phyloP scores from a whole-genome alignment of 1,140 invertebrate genomes.

The Lamellibrachia luymesi region DNA sequence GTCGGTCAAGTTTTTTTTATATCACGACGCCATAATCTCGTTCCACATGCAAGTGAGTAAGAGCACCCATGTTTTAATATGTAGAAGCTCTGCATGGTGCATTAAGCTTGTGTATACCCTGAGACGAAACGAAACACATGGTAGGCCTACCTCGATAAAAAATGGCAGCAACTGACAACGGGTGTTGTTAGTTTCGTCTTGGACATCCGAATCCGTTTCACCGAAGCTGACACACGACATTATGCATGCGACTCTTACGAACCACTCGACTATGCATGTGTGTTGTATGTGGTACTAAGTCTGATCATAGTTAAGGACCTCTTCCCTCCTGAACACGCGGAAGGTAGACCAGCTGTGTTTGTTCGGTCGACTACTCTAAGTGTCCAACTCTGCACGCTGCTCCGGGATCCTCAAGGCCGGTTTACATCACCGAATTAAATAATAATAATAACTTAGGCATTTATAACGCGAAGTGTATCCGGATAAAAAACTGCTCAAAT shows the following conservation, averaged over 20 bases:
- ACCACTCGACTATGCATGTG: neutral
- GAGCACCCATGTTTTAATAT: neutral
- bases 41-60: neutral
- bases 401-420: neutral
- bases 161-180: neutral
- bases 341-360: neutral
- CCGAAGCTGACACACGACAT: neutral
- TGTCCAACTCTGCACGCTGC: neutral
- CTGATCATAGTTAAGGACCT: neutral
- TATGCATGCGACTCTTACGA: neutral
- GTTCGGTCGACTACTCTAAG: neutral
- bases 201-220: neutral
- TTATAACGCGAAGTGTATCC: too few relatives aligned
- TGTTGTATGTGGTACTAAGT: neutral
- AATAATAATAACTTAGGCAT: too few relatives aligned
- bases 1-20: neutral
- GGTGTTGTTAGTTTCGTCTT: neutral
- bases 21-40: neutral
- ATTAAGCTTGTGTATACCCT: neutral
- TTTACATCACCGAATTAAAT: too few relatives aligned
- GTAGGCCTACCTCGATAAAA: neutral
- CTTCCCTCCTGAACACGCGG: neutral
- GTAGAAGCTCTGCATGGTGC: neutral
- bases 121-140: neutral
- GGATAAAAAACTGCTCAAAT: too few relatives aligned